Conservation (phyloP, 2,888 invertebrate genomes). For the Blastobasis adustella region DNA sequence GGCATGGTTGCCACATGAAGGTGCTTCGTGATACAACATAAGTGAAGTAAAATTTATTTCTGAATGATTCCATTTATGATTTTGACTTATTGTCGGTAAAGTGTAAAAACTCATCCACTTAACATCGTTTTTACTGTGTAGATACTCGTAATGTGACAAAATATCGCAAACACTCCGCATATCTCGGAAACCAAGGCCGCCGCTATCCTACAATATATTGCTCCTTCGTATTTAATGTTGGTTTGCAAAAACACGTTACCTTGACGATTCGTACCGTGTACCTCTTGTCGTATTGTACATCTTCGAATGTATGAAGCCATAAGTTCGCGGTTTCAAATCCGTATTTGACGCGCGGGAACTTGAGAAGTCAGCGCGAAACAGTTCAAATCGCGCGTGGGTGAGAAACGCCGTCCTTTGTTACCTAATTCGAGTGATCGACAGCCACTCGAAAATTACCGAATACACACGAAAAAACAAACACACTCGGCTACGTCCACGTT, state of each 20-base stretch:
- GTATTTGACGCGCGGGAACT: not conserved
- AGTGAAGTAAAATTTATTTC: too few species aligned
- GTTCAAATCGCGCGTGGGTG: constrained; percentile 27
- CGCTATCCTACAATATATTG: not conserved
- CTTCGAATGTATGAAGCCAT: too few species aligned
- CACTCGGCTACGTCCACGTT: constrained; percentile 42
- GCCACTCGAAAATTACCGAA: constrained; percentile 61
- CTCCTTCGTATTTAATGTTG: not conserved
- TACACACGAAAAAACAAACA: constrained; percentile 56
- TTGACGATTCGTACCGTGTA: too few species aligned
- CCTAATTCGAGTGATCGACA: constrained; percentile 48
- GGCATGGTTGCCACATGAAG: too few species aligned
- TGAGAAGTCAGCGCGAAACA: not conserved
- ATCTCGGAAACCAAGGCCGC: not conserved
- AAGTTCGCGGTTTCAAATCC: too few species aligned
- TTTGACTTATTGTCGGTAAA: too few species aligned
- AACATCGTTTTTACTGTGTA: too few species aligned
- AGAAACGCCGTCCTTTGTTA: constrained; percentile 43
- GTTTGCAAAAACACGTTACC: not conserved
- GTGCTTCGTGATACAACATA: too few species aligned
- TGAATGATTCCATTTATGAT: too few species aligned
- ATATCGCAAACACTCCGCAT: not conserved
- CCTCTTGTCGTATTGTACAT: too few species aligned
- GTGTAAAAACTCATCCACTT: too few species aligned
- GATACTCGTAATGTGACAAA: too few species aligned